Evolutionary conservation across 2,797 vertebrate genomes (phyloP).

Genomic region (Miichthys miiuy): DNA sequence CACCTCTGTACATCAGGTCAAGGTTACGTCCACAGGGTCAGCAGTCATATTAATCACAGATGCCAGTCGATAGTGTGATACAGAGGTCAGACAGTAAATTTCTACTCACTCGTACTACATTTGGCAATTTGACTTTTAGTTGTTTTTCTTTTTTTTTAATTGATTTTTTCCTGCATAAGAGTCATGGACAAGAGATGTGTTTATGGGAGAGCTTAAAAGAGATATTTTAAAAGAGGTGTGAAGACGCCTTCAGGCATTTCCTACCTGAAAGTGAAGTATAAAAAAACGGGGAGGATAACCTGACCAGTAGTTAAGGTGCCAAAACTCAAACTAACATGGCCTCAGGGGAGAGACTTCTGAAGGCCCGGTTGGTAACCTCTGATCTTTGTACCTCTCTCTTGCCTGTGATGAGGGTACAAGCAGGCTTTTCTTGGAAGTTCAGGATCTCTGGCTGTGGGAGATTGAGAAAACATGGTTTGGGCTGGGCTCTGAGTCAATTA

Average conservation of each 20-base stretch:
- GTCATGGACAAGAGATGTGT: not conserved
- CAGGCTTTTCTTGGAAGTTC: slow-evolving; percentile 36
- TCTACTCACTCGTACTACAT: not conserved
- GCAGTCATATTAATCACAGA: not conserved
- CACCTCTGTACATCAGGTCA: not conserved
- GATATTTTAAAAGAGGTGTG: not conserved
- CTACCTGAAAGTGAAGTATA: not conserved
- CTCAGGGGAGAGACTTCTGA: slow-evolving; percentile 11
- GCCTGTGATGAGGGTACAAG: not conserved
- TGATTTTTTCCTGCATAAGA: not conserved
- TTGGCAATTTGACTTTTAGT: not conserved
- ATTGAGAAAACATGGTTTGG: slow-evolving; percentile 19
- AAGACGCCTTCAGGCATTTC: not conserved
- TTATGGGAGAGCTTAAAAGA: not conserved
- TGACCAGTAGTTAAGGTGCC: not conserved
- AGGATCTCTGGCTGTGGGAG: not conserved
- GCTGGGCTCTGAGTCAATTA: not conserved
- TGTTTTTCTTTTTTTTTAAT: not conserved
- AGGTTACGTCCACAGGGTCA: not conserved
- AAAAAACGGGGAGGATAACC: no score
- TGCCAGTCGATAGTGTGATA: not conserved
- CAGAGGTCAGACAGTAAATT: not conserved
- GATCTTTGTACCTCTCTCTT: slow-evolving; percentile 13
- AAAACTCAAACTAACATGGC: slow-evolving; percentile 13
- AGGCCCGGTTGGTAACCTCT: slow-evolving; percentile 32